Conservation (phyloP, 2,113 vertebrate genomes). For the Propithecus coquereli region DNA sequence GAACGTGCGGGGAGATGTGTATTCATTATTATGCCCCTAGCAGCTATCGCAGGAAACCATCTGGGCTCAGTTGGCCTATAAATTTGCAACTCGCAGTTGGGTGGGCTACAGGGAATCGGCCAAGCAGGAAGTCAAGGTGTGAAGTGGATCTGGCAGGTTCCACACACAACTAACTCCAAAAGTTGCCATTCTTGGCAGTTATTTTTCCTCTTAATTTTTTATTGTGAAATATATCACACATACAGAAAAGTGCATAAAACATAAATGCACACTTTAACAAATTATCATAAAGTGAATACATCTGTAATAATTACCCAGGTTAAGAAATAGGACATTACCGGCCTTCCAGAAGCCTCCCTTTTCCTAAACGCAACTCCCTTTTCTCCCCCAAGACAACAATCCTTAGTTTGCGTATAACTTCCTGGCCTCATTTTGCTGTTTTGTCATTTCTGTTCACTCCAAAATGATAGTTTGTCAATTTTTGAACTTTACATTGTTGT, state of each 20-base stretch:
- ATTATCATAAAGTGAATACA: not conserved
- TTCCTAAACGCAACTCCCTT: not conserved
- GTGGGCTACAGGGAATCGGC: conserved; percentile 77
- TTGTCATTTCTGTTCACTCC: not conserved
- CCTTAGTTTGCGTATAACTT: not conserved
- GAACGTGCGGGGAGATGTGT: conserved; percentile 33
- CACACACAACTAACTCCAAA: conserved; percentile 57
- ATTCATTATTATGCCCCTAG: conserved; percentile 72
- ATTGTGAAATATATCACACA: conserved; percentile 55
- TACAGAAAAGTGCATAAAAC: not conserved
- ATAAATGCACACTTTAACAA: conserved; percentile 37
- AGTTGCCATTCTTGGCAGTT: conserved; percentile 55
- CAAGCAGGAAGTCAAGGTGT: conserved; percentile 84
- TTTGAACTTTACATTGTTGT: not conserved
- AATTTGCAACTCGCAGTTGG: conserved; percentile 69
- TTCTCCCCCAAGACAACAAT: not conserved
- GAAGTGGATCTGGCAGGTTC: conserved; percentile 72
- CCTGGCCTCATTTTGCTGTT: not conserved
- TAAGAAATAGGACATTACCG: not conserved
- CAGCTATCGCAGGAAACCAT: conserved; percentile 91
- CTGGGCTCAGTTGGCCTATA: conserved; percentile 85
- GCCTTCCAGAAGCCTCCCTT: not conserved
- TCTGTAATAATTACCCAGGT: not conserved
- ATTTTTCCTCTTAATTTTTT: conserved; percentile 55
- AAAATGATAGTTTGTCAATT: not conserved